Percentiles rank a stretch among this genome's conserved stretches.
Evolutionary conservation across 2,888 invertebrate genomes (phyloP).

Genomic region (Muschampia plurimacula): DNA sequence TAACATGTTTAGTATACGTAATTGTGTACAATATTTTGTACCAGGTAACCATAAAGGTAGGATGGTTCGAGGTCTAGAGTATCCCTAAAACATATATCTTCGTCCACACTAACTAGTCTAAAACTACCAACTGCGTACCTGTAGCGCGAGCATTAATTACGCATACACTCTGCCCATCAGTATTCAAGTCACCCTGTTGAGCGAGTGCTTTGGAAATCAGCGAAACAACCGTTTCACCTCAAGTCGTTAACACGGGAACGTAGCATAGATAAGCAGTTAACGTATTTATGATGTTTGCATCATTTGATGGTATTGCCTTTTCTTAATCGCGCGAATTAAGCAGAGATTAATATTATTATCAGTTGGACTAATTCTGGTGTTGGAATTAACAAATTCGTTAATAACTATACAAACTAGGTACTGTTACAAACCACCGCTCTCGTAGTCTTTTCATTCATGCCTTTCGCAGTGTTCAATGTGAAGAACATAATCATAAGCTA

Average conservation of each 20-base stretch:
- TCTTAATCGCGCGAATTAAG: neutral
- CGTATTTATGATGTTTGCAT: slow-evolving; percentile 9
- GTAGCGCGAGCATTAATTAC: slow-evolving; percentile 46
- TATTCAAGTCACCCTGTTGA: slow-evolving; percentile 48
- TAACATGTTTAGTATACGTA: too few relatives aligned
- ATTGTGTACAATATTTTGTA: neutral
- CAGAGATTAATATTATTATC: neutral
- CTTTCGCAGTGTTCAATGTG: too few relatives aligned
- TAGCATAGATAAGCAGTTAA: slow-evolving; percentile 36
- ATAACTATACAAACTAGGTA: neutral
- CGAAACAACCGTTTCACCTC: slow-evolving; percentile 51
- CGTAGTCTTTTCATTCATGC: too few relatives aligned
- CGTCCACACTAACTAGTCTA: neutral
- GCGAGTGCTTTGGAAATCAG: slow-evolving; percentile 50
- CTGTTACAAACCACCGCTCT: too few relatives aligned
- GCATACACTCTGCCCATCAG: slow-evolving; percentile 39
- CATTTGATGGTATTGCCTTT: neutral
- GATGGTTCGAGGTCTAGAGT: neutral
- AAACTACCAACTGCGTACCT: slow-evolving; percentile 12
- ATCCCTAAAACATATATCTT: neutral
- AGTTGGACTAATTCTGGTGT: neutral
- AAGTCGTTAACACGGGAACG: slow-evolving; percentile 22
- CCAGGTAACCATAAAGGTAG: neutral
- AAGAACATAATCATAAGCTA: too few relatives aligned
- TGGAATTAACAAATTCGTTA: neutral